Evolutionary conservation across 2,113 vertebrate genomes (phyloP), one percentile per base, ranked within the genome.

Genomic region (Mesembrinibis cayennensis): DNA sequence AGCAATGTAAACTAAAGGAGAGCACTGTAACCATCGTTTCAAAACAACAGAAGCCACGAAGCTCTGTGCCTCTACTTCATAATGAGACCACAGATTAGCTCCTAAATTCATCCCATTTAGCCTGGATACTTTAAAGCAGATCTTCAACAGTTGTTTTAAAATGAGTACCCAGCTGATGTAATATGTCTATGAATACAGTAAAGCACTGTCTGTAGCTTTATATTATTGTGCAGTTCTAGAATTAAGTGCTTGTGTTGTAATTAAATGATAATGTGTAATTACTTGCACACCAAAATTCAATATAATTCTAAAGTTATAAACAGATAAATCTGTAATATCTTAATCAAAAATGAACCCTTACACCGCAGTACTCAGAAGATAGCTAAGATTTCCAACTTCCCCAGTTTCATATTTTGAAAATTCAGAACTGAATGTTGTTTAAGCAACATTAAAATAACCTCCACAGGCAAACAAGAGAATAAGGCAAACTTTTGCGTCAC

Each of bases 381-480:
- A 10, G 13, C 18, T 69, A 38, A 87, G 45, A 45, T 56, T 88
- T 95, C 70, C 47, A 12, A n/a, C 17, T 86, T 69, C 38, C 10
- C 20, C 47, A 47, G 2, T 94, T 88, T 90, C 62, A 6, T 78
- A 29, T 93, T 95, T 91, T 66, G 36, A 92, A 97, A 93, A 80
- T 16, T 21, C 29, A 72, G 36, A 94, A 61, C 44, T 81, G 50
- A 81, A 83, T 91, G 81, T 66, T 44, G 29, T 38, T 91, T 91
- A 91, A 82, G 40, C 18, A 95, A 80, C 78, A 76, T 89, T 49
- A 73, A 96, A 94, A 76, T 67, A 87, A 85, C n/a, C 34, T 70
- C 36, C 40, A 16, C 4, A 2, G 36, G 71, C 32, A 56, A 93
- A 16, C 34, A 80, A 80, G 29, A 74, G 63, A n/a, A 52, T 32